Evolutionary conservation across 2,888 invertebrate genomes (phyloP).

Genomic region (Pollenia angustigena): DNA sequence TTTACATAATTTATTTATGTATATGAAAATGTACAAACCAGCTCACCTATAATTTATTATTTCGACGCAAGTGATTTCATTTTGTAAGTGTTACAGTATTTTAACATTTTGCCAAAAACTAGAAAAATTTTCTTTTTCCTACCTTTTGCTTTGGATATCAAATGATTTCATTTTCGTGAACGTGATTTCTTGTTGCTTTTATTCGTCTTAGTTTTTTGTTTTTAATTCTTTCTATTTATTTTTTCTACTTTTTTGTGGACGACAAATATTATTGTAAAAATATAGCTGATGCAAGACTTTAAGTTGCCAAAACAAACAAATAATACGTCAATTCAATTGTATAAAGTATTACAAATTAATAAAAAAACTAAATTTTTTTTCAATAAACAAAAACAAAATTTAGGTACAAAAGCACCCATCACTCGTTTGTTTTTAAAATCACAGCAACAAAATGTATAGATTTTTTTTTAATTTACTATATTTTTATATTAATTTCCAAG

Average conservation of each 20-base stretch:
- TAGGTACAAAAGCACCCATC: neutral
- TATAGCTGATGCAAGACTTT: slow-evolving; percentile 70
- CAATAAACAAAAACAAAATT: neutral
- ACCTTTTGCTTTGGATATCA: slow-evolving; percentile 39
- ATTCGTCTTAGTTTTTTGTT: slow-evolving; percentile 38
- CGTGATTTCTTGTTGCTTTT: slow-evolving; percentile 53
- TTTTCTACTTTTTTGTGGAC: slow-evolving; percentile 27
- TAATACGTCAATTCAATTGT: slow-evolving; percentile 55
- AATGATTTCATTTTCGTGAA: slow-evolving; percentile 59
- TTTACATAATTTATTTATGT: slow-evolving; percentile 60
- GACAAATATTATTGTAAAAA: slow-evolving; percentile 69
- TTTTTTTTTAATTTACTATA: neutral
- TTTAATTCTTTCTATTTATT: slow-evolving; percentile 8
- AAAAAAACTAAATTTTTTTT: neutral
- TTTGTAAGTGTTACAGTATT: slow-evolving; percentile 45
- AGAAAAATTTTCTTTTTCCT: slow-evolving; percentile 30
- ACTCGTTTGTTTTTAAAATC: neutral
- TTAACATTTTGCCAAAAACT: slow-evolving; percentile 52
- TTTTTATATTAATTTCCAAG: no score
- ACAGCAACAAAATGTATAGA: neutral
- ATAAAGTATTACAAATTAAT: slow-evolving; percentile 59
- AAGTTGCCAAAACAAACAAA: slow-evolving; percentile 68
- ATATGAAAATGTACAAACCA: slow-evolving; percentile 42
- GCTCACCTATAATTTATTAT: slow-evolving; percentile 59
- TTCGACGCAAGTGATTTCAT: slow-evolving; percentile 67